Evolutionary conservation across 2,797 vertebrate species (phyloP).

Genomic region (Phoebastria nigripes): DNA sequence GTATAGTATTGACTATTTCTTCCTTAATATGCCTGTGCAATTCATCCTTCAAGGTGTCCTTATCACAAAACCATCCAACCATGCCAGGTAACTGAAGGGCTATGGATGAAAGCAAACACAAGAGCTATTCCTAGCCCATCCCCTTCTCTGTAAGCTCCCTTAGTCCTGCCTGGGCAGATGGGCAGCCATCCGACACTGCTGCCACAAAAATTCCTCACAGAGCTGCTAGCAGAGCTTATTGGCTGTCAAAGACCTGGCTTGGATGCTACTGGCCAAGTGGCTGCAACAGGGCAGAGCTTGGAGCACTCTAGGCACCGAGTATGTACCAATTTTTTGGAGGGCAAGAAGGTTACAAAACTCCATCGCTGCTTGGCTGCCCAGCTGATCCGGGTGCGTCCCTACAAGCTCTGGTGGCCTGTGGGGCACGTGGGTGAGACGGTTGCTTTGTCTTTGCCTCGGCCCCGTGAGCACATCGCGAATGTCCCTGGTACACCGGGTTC

Average conservation of each 20-base stretch:
- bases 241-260: neutral
- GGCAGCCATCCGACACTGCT: neutral
- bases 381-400: rapidly evolving
- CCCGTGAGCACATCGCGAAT: rapidly evolving
- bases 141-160: neutral
- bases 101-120: neutral
- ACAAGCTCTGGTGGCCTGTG: too few relatives aligned
- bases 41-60: neutral
- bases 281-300: neutral
- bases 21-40: neutral
- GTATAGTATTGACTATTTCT: neutral
- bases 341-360: neutral
- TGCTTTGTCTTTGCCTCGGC: neutral
- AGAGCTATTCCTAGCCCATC: neutral
- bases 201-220: neutral
- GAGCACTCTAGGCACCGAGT: rapidly evolving
- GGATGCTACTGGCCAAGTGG: neutral
- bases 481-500: rapidly evolving
- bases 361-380: neutral
- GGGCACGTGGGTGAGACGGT: rapidly evolving
- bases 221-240: neutral
- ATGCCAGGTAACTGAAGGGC: rapidly evolving
- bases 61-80: neutral
- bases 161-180: neutral
- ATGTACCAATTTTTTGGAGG: neutral